Evolutionary conservation across 2,113 vertebrate species (phyloP).

Genomic region (Ceratotherium simum): DNA sequence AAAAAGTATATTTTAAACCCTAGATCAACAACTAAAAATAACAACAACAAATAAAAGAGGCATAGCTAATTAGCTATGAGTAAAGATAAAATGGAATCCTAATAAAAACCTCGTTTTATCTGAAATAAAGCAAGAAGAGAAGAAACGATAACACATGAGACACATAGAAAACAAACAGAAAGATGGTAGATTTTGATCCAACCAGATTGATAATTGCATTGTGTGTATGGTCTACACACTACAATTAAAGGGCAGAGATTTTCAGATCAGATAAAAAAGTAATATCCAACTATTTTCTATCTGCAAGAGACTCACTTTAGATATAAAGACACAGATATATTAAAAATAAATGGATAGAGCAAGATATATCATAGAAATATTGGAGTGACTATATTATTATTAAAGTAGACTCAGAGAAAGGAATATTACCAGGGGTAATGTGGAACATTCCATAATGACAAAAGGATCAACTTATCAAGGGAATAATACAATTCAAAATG

Average conservation of each 20-base stretch:
- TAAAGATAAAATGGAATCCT: background rate
- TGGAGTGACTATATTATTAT: background rate
- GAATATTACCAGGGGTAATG: background rate
- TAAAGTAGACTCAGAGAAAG: background rate
- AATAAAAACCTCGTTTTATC: background rate
- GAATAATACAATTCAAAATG: background rate
- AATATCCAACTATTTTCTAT: background rate
- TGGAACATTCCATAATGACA: background rate
- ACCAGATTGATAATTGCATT: background rate
- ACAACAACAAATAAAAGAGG: background rate
- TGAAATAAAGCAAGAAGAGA: background rate
- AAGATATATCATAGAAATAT: background rate
- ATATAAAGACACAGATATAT: background rate
- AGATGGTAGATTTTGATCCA: background rate
- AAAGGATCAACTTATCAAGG: background rate
- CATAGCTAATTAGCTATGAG: background rate
- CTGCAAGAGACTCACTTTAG: background rate
- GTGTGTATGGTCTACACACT: background rate
- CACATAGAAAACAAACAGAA: background rate
- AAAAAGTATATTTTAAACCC: background rate
- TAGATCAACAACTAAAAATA: background rate
- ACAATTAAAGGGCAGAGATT: background rate
- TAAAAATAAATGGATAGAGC: background rate
- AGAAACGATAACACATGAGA: background rate
- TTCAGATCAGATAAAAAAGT: background rate